Evolutionary conservation across 1,140 invertebrate species (phyloP).

Genomic region (Anagrus nilaparvatae): DNA sequence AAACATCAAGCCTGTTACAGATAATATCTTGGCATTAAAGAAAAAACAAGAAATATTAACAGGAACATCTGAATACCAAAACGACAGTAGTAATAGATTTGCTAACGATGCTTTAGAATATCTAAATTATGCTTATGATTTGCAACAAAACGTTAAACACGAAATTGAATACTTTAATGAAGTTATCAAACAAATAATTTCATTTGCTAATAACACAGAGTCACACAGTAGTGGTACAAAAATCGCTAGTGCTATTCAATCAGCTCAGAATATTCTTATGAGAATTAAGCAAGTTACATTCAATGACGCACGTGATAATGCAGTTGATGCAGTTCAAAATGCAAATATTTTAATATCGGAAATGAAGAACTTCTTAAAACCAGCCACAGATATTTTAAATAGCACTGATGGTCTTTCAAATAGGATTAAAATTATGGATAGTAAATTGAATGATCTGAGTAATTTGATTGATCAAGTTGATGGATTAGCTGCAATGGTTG

Average conservation of each 20-base stretch:
- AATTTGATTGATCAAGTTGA: conserved; percentile 54
- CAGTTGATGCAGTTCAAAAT: conserved; percentile 48
- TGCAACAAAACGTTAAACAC: conserved; percentile 42
- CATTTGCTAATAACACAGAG: conserved; percentile 55
- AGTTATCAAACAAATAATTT: conserved; percentile 55
- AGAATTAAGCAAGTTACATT: conserved; percentile 52
- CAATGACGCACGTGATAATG: conserved; percentile 37
- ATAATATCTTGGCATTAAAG: conserved; percentile 48
- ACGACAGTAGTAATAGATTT: conserved; percentile 41
- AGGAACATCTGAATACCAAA: conserved; percentile 43
- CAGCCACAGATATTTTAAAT: conserved; percentile 51
- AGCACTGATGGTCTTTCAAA: conserved; percentile 45
- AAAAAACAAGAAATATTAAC: conserved; percentile 46
- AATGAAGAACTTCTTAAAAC: conserved; percentile 54
- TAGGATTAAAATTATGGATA: conserved; percentile 50
- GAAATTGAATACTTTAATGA: conserved; percentile 44
- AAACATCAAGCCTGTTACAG: conserved; percentile 50
- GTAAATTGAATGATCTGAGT: conserved; percentile 62
- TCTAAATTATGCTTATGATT: conserved; percentile 43
- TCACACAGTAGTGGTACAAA: conserved; percentile 55
- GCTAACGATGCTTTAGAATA: conserved; percentile 45
- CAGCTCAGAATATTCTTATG: conserved; percentile 60
- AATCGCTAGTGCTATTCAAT: conserved; percentile 62
- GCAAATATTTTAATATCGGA: conserved; percentile 55
- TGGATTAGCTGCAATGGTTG: conserved; percentile 49